These are phyloP conservation scores for Cephus pygmeus DNA, from an alignment of 2,888 invertebrate species.

Conservation along the genomic window DNA sequence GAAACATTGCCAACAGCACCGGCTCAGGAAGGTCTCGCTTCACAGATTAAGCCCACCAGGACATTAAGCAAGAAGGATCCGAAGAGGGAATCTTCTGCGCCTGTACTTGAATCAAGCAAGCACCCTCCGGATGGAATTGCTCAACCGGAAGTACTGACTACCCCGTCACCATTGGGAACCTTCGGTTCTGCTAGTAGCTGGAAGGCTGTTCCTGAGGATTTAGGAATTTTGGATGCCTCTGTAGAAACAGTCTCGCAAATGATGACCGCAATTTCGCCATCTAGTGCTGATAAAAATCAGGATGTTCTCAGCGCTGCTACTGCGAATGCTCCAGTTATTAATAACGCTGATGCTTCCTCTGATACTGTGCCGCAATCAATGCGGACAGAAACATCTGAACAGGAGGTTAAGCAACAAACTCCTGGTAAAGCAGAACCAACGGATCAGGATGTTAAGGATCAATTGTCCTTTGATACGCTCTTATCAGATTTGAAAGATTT, in stretches of 20 bases:
- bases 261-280: neutral
- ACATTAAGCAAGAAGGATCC: conserved; percentile 46
- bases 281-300: neutral
- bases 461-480: conserved; percentile 57
- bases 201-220: conserved; percentile 31
- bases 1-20: conserved; percentile 6
- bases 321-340: neutral
- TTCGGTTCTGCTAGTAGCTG: conserved; percentile 27
- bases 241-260: conserved; percentile 35
- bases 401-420: neutral
- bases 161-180: conserved; percentile 34
- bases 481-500: conserved; percentile 61
- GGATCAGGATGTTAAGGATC: conserved; percentile 52
- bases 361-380: neutral
- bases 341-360: neutral
- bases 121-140: conserved; percentile 40
- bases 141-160: conserved; percentile 41
- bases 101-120: conserved; percentile 47
- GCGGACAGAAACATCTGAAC: neutral
- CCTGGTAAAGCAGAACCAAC: conserved; percentile 29
- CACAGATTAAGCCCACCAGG: conserved; percentile 54
- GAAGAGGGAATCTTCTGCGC: conserved; percentile 41
- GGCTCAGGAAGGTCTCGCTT: conserved; percentile 53
- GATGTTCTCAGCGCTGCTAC: neutral
- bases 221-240: conserved; percentile 21